Percentiles rank a stretch among this genome's conserved stretches.
Evolutionary conservation across 2,888 invertebrate genomes (phyloP).

Genomic region (Chironomus tentans): DNA sequence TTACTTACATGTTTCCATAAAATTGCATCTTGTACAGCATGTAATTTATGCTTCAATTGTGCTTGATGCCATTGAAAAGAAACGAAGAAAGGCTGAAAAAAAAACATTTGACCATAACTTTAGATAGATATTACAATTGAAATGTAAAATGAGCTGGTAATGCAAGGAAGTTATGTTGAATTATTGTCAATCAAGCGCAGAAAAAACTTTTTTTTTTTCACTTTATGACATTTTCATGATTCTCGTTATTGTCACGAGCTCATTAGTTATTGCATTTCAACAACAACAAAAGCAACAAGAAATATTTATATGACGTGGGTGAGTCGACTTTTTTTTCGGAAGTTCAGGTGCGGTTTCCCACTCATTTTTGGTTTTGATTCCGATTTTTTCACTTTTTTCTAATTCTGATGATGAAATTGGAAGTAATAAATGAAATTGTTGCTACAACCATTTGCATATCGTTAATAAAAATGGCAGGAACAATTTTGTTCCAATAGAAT

Average conservation of each 20-base stretch:
- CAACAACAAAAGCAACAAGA: too few species aligned
- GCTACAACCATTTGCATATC: too few species aligned
- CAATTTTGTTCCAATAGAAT: too few species aligned
- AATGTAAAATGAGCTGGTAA: background rate
- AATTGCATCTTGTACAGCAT: background rate
- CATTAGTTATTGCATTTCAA: background rate
- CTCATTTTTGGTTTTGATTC: background rate
- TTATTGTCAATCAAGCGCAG: background rate
- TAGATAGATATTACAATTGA: background rate
- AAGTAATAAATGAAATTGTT: too few species aligned
- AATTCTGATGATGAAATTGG: background rate
- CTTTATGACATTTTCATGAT: background rate
- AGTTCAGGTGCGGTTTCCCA: constrained; percentile 1
- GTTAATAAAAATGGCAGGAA: too few species aligned
- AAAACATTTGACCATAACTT: background rate
- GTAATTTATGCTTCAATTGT: constrained; percentile 4
- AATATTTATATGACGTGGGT: background rate
- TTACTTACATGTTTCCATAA: background rate
- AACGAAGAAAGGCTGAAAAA: background rate
- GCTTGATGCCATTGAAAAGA: background rate
- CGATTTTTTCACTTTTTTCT: background rate
- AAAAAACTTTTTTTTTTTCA: background rate
- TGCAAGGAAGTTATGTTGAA: background rate
- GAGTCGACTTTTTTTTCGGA: background rate
- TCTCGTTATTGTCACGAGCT: background rate